A percentile compares a stretch with the other conserved stretches of the same genome.
These are phyloP conservation scores for Polietes domitor DNA, from an alignment of 2,888 invertebrate genomes.

Conservation along the genomic window DNA sequence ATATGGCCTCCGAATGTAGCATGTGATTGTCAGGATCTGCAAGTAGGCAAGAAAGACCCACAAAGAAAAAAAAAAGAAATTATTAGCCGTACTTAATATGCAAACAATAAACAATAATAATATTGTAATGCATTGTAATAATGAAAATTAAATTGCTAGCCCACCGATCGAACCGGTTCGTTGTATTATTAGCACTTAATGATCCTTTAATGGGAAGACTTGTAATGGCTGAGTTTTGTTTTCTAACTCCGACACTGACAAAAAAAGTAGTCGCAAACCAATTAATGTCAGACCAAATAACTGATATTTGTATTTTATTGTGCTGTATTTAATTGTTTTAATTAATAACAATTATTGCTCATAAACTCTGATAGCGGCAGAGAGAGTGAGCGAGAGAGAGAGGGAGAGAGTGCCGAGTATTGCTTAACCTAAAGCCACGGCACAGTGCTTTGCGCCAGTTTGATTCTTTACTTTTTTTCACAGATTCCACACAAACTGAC, in stretches of 20 bases:
- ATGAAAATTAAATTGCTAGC: neutral
- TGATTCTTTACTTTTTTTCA: no score
- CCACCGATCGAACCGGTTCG: neutral
- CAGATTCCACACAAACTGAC: no score
- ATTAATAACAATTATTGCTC: slow-evolving; percentile 56
- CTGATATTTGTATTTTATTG: slow-evolving; percentile 28
- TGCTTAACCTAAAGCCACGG: neutral
- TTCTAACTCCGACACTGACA: neutral
- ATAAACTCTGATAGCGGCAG: neutral
- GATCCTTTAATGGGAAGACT: neutral
- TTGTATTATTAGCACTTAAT: slow-evolving; percentile 8
- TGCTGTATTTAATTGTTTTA: slow-evolving; percentile 53
- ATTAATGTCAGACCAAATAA: slow-evolving; percentile 20
- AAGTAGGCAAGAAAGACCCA: slow-evolving; percentile 26
- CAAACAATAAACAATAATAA: no score
- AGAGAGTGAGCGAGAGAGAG: neutral
- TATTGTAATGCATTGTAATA: neutral
- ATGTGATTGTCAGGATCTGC: slow-evolving; percentile 75
- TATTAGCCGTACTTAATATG: neutral
- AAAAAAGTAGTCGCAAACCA: slow-evolving; percentile 21
- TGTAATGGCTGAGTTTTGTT: neutral
- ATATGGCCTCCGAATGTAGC: slow-evolving; percentile 72
- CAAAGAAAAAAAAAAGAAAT: slow-evolving; percentile 7
- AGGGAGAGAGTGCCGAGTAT: neutral
- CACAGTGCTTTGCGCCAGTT: slow-evolving; percentile 11